Evolutionary conservation across 2,888 invertebrate species (phyloP), one percentile per base, ranked within the genome.

Genomic region (Phengaris arion): DNA sequence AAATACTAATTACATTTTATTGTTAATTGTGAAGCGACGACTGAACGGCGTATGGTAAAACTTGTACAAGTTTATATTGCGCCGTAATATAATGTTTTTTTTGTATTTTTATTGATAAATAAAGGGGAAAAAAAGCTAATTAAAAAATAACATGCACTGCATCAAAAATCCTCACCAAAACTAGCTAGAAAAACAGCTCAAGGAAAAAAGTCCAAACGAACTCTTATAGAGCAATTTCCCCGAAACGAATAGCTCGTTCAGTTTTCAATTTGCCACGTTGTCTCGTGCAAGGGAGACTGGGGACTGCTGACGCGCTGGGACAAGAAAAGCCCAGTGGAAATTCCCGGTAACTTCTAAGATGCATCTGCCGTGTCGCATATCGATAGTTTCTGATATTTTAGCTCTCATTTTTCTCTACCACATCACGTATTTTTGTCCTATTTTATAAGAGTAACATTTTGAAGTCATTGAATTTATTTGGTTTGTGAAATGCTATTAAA

Each of bases 231-330:
- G 75, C 76, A 77, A 74, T 74, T 76, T 76, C 57, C 75, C 74
- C 74, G 68, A 51, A 77, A 22, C 57, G 70, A 76, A 72, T 74
- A 75, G 75, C 76, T 77, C 74, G 76, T 77, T 76, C 76, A 75
- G 74, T 75, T 78, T 77, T 76, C 76, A 78, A 76, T 76, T 77
- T 75, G 68, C 78, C 75, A 74, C 68, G 74, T 76, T 73, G 76
- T 77, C 76, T 76, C 74, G 52, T 2, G 13, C 72, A 72, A n/a
- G 46, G 52, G 55, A 69, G 35, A 35, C 72, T 22, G 69, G 69
- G 35, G 55, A 73, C 72, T 75, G 59, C 72, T 74, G 73, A 76
- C 52, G 74, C 48, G 55, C 72, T 35, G 57, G 74, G 68, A 74
- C 74, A 64, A 59, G 76, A 54, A 57, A 68, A 74, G 75, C 51